These are phyloP conservation scores for Deladenus siricidicola DNA, from an alignment of 2,888 invertebrate species.

Conservation along the genomic window DNA sequence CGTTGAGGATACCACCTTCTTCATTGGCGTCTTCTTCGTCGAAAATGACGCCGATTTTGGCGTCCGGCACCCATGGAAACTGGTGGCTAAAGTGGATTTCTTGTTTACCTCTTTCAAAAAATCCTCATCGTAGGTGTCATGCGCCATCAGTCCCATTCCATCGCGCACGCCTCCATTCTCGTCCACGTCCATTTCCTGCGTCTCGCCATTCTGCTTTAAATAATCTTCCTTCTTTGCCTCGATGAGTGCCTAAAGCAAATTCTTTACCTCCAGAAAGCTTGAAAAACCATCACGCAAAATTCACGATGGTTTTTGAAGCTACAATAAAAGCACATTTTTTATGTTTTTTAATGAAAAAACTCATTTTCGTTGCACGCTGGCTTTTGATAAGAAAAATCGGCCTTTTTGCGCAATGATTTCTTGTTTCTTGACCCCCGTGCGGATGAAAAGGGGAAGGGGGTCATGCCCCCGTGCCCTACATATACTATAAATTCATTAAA, in stretches of 20 bases:
- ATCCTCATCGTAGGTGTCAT: neutral
- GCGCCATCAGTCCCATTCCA: slow-evolving; percentile 10
- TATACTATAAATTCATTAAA: too few relatives aligned
- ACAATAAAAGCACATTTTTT: too few relatives aligned
- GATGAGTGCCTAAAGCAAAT: slow-evolving; percentile 32
- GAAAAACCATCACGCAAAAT: too few relatives aligned
- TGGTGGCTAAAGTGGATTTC: neutral
- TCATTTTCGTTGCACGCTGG: too few relatives aligned
- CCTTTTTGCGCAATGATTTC: too few relatives aligned
- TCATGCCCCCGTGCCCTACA: too few relatives aligned
- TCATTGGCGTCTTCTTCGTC: neutral
- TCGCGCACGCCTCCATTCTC: neutral
- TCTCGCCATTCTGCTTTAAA: slow-evolving; percentile 7
- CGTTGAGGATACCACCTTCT: neutral
- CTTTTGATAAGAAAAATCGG: too few relatives aligned
- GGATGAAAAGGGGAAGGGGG: too few relatives aligned
- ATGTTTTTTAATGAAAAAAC: too few relatives aligned
- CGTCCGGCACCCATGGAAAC: neutral
- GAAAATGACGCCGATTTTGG: neutral
- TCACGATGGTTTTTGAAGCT: neutral
- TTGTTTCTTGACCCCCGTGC: too few relatives aligned
- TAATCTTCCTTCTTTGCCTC: slow-evolving; percentile 22
- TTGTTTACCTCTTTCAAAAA: slow-evolving; percentile 1
- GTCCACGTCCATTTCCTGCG: neutral
- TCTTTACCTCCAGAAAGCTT: too few relatives aligned